Conservation (phyloP, 2,888 invertebrate genomes). For the Gryllus longicercus region DNA sequence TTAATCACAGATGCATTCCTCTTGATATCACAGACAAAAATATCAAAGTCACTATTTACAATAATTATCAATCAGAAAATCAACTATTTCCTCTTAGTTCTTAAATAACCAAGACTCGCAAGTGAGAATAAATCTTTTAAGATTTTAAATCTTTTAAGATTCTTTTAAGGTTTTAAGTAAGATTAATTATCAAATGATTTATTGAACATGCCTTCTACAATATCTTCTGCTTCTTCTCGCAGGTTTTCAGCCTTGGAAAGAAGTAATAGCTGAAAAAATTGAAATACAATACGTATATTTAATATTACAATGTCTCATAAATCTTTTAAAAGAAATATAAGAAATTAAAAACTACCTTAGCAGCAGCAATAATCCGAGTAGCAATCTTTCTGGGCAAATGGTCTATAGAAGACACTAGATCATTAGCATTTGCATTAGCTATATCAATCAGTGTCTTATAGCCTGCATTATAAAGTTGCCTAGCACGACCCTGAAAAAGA, state of each 20-base stretch:
- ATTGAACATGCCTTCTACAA: constrained; percentile 53
- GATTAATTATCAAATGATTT: too few species aligned
- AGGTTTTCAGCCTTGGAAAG: constrained; percentile 83
- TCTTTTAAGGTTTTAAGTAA: too few species aligned
- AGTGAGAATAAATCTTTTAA: too few species aligned
- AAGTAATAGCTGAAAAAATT: constrained; percentile 64
- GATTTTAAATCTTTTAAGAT: too few species aligned
- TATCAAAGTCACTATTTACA: too few species aligned
- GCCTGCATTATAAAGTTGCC: constrained; percentile 78
- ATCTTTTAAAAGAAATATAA: constrained; percentile 27
- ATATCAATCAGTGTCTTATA: constrained; percentile 72
- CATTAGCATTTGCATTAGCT: constrained; percentile 65
- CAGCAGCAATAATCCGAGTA: constrained; percentile 77
- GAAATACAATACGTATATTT: constrained; percentile 21
- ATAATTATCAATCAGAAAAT: too few species aligned
- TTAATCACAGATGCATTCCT: too few species aligned
- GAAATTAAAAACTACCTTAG: constrained; percentile 60
- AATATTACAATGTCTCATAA: too few species aligned
- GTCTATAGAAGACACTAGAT: constrained; percentile 61
- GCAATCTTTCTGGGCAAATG: constrained; percentile 72
- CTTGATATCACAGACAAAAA: too few species aligned
- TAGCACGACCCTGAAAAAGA: constrained; percentile 67
- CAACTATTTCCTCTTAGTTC: too few species aligned
- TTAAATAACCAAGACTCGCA: too few species aligned
- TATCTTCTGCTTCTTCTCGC: constrained; percentile 77